These are phyloP conservation scores for Branchinecta lynchi DNA, from an alignment of 1,140 invertebrate genomes.

Conservation along the genomic window DNA sequence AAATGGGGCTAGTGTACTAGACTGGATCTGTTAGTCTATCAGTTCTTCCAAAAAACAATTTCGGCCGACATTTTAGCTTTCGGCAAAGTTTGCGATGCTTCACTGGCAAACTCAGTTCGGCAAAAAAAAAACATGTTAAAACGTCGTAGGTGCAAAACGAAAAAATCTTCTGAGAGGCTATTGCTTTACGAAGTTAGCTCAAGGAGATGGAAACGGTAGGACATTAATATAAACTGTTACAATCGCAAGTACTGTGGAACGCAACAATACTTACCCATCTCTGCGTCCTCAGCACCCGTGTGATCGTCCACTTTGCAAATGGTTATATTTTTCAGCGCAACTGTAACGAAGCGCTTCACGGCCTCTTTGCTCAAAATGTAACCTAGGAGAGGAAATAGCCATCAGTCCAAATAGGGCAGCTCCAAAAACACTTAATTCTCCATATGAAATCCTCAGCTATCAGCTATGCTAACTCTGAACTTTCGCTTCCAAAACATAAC, in stretches of 20 bases:
- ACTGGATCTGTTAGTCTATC: too few relatives aligned
- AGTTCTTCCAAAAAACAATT: too few relatives aligned
- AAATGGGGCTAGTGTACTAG: too few relatives aligned
- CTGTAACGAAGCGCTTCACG: slow-evolving; percentile 17
- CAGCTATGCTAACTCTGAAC: too few relatives aligned
- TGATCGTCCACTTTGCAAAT: slow-evolving; percentile 16
- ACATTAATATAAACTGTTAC: not conserved
- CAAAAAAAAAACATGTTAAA: too few relatives aligned
- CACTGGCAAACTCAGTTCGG: too few relatives aligned
- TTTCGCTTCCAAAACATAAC: too few relatives aligned
- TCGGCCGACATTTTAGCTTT: too few relatives aligned
- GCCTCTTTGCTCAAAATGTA: slow-evolving; percentile 21
- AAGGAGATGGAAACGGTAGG: not conserved
- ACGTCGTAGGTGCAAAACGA: not conserved
- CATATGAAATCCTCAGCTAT: too few relatives aligned
- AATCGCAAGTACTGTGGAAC: not conserved
- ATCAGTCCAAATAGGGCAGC: too few relatives aligned
- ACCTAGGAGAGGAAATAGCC: not conserved
- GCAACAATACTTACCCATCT: slow-evolving; percentile 17
- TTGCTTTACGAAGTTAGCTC: not conserved
- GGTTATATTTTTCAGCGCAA: slow-evolving; percentile 10
- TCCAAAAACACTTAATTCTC: too few relatives aligned
- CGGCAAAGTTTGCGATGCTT: too few relatives aligned
- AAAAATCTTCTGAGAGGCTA: not conserved
- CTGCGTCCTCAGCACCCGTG: slow-evolving; percentile 17